Evolutionary conservation across 2,113 vertebrate genomes (phyloP), one percentile per base, ranked within the genome.

Genomic region (Rhagologus leucostigma): DNA sequence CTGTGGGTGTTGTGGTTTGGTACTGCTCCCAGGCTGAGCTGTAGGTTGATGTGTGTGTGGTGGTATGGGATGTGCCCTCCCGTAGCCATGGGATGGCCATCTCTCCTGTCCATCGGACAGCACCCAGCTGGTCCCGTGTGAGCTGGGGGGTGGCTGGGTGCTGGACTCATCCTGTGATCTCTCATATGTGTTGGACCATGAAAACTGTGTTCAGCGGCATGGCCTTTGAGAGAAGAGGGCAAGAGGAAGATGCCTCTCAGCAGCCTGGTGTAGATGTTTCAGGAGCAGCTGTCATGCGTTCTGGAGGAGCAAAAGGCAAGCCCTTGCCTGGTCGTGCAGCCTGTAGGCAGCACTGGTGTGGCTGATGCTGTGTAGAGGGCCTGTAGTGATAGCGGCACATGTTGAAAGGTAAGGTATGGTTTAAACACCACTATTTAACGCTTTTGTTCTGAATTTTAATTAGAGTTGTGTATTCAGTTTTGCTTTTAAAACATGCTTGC

Each of bases 51-150:
- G 9, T 55, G 16, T 2, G 0, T 60, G 8, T 24, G 49, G 8
- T 42, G 24, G 17, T n/a, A 8, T 26, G 19, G 11, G 17, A 6
- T 1, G 0, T 64, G 21, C 23, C 27, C 41, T 78, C 30, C 24
- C 0, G 0, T 10, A n/a, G 41, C 56, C 19, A 1, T 30, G 35
- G 70, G 18, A 11, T 42, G 75, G 29, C 7, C 9, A 4, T 9
- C 12, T 75, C 8, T 81, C 24, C 41, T 85, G 33, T 20, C 35
- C 29, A 6, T 44, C 0, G 0, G 63, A 35, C 37, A 17, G 49
- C 20, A 7, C 21, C 39, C 73, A 11, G 13, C 18, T n/a, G 46
- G 9, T 30, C 7, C 60, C 3, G 0, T 44, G 63, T 57, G 39
- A 68, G 29, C 53, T 69, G 20, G 23, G 26, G 16, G 8, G 10